These are phyloP conservation scores for Parapsyche elsis DNA, from an alignment of 1,140 invertebrate species.

Conservation along the genomic window DNA sequence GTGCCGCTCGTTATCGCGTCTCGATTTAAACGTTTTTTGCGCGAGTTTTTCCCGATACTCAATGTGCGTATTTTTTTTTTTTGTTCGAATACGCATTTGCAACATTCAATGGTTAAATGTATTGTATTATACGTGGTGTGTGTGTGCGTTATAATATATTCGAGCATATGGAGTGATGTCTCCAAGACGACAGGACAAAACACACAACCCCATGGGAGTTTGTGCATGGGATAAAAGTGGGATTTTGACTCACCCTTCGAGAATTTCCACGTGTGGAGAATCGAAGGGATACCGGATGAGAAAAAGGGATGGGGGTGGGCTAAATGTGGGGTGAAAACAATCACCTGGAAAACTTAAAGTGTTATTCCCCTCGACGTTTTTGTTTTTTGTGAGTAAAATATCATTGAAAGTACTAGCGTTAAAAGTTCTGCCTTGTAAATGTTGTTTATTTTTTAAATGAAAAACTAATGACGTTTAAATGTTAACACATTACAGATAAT, in stretches of 20 bases:
- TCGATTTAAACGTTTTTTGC: not conserved
- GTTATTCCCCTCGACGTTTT: constrained; percentile 19
- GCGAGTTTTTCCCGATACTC: not conserved
- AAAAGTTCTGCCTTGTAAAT: too few relatives aligned
- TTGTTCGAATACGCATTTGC: not conserved
- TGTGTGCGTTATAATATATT: too few relatives aligned
- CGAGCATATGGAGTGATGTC: not conserved
- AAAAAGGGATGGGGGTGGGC: too few relatives aligned
- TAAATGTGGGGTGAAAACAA: not conserved
- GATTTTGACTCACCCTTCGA: constrained; percentile 19
- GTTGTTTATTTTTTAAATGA: too few relatives aligned
- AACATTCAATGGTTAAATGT: not conserved
- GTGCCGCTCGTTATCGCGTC: not conserved
- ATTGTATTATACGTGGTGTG: not conserved
- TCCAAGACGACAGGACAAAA: constrained; percentile 13
- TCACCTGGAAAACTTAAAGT: constrained; percentile 25
- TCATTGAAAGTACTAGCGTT: not conserved
- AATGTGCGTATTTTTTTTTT: not conserved
- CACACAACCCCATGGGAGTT: constrained; percentile 1
- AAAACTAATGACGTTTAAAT: too few relatives aligned
- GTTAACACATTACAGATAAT: too few relatives aligned
- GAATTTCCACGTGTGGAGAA: constrained; percentile 10
- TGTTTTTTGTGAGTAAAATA: constrained; percentile 13
- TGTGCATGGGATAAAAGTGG: constrained; percentile 19
- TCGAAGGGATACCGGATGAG: too few relatives aligned